phyloP scores from a whole-genome alignment of 2,888 invertebrate species.

The Hermaeophaga mercurialis region DNA sequence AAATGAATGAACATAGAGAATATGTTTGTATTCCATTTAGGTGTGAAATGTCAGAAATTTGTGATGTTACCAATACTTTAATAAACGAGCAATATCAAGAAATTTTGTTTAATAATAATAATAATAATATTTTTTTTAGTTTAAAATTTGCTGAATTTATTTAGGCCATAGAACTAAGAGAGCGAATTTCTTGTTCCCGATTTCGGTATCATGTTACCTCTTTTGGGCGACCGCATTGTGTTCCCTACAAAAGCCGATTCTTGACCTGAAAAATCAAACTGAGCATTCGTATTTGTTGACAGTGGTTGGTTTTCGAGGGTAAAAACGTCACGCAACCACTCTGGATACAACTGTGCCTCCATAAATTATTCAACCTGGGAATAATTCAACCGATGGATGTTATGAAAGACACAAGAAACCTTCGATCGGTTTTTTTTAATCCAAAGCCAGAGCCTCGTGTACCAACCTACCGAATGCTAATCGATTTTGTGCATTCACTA shows the following conservation, averaged over 20 bases:
- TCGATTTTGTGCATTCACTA: slow-evolving; percentile 21
- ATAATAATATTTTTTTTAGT: no score
- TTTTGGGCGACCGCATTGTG: not conserved
- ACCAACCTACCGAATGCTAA: slow-evolving; percentile 19
- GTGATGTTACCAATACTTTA: no score
- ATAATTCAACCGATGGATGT: slow-evolving; percentile 18
- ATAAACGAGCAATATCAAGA: no score
- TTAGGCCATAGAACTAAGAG: no score
- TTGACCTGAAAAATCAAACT: slow-evolving; percentile 21
- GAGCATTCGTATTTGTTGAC: slow-evolving; percentile 20
- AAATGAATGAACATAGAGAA: no score
- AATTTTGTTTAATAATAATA: no score
- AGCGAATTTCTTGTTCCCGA: no score
- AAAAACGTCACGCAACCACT: slow-evolving; percentile 20
- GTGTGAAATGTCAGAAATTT: no score
- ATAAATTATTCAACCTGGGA: slow-evolving; percentile 25
- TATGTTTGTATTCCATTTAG: no score
- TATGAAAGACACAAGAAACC: slow-evolving; percentile 24
- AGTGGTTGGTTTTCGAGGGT: slow-evolving; percentile 10
- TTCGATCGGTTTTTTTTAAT: slow-evolving; percentile 26
- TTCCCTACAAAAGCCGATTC: slow-evolving; percentile 7
- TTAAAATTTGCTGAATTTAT: no score
- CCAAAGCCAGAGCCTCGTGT: slow-evolving; percentile 19
- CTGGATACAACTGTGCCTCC: slow-evolving; percentile 1
- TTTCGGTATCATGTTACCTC: no score